A percentile compares a stretch with the other conserved stretches of the same genome.
Evolutionary conservation across 2,888 invertebrate species (phyloP).

Genomic region (Synanthedon myopaeformis): DNA sequence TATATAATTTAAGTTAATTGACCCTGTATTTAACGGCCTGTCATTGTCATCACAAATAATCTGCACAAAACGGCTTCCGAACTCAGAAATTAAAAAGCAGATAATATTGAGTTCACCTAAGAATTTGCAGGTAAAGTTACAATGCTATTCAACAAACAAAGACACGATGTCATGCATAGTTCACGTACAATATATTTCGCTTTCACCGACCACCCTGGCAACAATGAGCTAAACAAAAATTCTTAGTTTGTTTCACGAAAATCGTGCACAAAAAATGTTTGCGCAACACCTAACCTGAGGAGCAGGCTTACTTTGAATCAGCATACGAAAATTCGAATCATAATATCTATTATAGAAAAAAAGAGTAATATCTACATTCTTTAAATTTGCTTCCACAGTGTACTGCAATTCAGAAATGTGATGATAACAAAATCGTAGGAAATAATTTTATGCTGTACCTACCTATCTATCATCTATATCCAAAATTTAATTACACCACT

Average conservation of each 20-base stretch:
- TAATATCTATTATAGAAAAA: too few relatives aligned
- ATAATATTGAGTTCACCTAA: not conserved
- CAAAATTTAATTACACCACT: too few relatives aligned
- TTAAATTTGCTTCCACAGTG: too few relatives aligned
- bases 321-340: too few relatives aligned
- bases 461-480: too few relatives aligned
- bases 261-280: constrained; percentile 54
- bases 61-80: not conserved
- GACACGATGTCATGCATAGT: not conserved
- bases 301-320: too few relatives aligned
- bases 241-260: constrained; percentile 42
- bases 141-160: not conserved
- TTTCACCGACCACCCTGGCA: constrained; percentile 58
- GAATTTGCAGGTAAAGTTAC: not conserved
- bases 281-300: constrained; percentile 29
- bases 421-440: too few relatives aligned
- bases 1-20: too few relatives aligned
- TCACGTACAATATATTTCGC: constrained; percentile 21
- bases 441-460: too few relatives aligned
- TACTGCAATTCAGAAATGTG: too few relatives aligned
- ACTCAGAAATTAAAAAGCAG: not conserved
- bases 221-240: constrained; percentile 30
- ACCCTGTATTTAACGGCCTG: not conserved
- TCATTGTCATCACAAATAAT: constrained; percentile 5
- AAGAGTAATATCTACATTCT: too few relatives aligned